These are phyloP conservation scores for Lycaon pictus DNA, from an alignment of 2,113 vertebrate genomes.

Conservation along the genomic window DNA sequence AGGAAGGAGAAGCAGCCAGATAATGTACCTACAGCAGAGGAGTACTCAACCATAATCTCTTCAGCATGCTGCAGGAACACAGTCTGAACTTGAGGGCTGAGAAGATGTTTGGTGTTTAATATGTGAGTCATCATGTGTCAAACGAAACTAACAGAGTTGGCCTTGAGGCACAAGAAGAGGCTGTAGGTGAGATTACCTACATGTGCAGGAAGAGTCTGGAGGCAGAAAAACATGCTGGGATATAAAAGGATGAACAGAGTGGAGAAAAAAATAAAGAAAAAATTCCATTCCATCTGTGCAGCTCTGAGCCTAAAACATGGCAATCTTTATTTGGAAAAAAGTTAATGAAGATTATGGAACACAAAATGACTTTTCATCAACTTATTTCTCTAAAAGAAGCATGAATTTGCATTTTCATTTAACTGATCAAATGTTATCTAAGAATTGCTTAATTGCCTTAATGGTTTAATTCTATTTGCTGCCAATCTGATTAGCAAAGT, in stretches of 20 bases:
- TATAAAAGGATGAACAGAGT: not conserved
- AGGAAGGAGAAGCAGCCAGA: not conserved
- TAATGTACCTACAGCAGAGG: fast-evolving
- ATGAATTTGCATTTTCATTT: conserved; percentile 86
- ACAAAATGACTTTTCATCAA: conserved; percentile 68
- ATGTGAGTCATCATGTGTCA: not conserved
- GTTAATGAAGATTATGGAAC: conserved; percentile 64
- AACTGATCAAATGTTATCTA: conserved; percentile 87
- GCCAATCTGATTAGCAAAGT: conserved; percentile 88
- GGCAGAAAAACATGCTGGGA: not conserved
- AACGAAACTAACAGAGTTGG: conserved; percentile 15
- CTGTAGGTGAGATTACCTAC: conserved; percentile 2
- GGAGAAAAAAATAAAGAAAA: not conserved
- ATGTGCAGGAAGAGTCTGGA: not conserved
- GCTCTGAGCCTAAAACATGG: conserved; percentile 26
- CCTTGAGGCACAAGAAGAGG: conserved; percentile 26
- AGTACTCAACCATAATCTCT: too few relatives aligned
- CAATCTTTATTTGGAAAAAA: conserved; percentile 64
- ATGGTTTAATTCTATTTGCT: conserved; percentile 90
- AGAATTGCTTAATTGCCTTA: conserved; percentile 88
- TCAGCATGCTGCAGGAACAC: not conserved
- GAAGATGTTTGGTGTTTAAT: conserved; percentile 1
- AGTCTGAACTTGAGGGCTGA: not conserved
- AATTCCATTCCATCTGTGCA: not conserved
- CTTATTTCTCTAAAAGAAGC: conserved; percentile 77